Conservation (phyloP, 2,888 invertebrate species). For the Gastracanthus pulcherrimus region DNA sequence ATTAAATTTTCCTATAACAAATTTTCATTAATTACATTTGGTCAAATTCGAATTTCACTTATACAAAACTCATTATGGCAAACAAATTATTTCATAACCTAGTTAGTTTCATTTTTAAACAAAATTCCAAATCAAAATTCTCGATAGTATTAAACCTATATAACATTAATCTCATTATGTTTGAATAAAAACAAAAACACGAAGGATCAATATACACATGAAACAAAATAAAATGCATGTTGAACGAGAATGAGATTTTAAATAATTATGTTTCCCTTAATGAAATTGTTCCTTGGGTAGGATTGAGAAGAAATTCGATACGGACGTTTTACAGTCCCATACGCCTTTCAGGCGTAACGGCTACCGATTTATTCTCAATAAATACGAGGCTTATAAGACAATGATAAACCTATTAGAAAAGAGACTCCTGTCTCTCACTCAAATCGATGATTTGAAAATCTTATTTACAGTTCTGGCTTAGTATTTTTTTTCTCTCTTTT, state of each 20-base stretch:
- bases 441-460: conserved; percentile 63
- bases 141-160: background rate
- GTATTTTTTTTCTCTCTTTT: conserved; percentile 66
- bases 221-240: conserved; percentile 30
- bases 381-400: conserved; percentile 70
- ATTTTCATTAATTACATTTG: conserved; percentile 5
- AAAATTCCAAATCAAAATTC: background rate
- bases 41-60: background rate
- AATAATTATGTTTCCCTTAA: background rate
- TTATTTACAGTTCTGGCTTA: conserved; percentile 61
- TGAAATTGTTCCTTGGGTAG: conserved; percentile 35
- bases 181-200: conserved; percentile 17
- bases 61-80: background rate
- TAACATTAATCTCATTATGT: background rate
- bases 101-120: background rate
- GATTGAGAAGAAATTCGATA: conserved; percentile 46
- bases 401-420: conserved; percentile 67
- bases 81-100: background rate
- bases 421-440: conserved; percentile 50
- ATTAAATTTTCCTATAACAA: conserved; percentile 4
- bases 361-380: conserved; percentile 72
- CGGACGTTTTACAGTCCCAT: conserved; percentile 55
- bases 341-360: conserved; percentile 51
- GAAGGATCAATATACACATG: background rate
- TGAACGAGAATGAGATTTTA: conserved; percentile 14